Conservation (phyloP, 2,888 invertebrate genomes). For the Rhopalosiphum nymphaeae region DNA sequence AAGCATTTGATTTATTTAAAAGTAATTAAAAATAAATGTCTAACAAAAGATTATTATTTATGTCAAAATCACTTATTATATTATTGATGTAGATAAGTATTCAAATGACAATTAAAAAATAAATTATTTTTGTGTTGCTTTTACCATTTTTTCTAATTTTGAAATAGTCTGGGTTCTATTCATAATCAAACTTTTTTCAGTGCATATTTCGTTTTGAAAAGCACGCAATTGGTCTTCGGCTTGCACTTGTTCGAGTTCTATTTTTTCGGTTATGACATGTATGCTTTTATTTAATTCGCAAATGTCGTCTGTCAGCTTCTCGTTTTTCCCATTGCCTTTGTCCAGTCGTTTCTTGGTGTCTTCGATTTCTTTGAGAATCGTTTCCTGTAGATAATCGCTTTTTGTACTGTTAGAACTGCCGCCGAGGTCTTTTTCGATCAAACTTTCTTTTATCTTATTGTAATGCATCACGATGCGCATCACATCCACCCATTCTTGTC, state of each 20-base stretch:
- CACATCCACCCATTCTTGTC: slow-evolving; percentile 56
- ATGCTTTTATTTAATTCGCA: slow-evolving; percentile 50
- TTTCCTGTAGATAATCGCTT: slow-evolving; percentile 47
- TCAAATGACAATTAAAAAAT: not conserved
- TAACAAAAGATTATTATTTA: not conserved
- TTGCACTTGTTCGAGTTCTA: slow-evolving; percentile 25
- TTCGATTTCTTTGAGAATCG: slow-evolving; percentile 54
- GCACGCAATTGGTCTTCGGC: not conserved
- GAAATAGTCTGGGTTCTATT: slow-evolving; percentile 8
- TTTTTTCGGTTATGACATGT: slow-evolving; percentile 42
- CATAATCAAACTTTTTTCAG: slow-evolving; percentile 33
- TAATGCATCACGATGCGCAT: slow-evolving; percentile 57
- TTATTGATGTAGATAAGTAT: not conserved
- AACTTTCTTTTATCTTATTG: slow-evolving; percentile 13
- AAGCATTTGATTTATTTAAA: not conserved
- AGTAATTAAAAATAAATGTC: not conserved
- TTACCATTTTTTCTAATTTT: slow-evolving; percentile 37
- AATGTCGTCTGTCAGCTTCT: slow-evolving; percentile 48
- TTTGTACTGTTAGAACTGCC: slow-evolving; percentile 1
- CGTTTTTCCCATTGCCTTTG: slow-evolving; percentile 13
- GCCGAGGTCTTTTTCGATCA: slow-evolving; percentile 29
- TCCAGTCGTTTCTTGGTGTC: slow-evolving; percentile 42
- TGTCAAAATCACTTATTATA: not conserved
- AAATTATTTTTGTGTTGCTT: slow-evolving; percentile 37
- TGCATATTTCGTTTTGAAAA: slow-evolving; percentile 35